Evolutionary conservation across 2,888 invertebrate genomes (phyloP).

Genomic region (Trichogramma evanescens): DNA sequence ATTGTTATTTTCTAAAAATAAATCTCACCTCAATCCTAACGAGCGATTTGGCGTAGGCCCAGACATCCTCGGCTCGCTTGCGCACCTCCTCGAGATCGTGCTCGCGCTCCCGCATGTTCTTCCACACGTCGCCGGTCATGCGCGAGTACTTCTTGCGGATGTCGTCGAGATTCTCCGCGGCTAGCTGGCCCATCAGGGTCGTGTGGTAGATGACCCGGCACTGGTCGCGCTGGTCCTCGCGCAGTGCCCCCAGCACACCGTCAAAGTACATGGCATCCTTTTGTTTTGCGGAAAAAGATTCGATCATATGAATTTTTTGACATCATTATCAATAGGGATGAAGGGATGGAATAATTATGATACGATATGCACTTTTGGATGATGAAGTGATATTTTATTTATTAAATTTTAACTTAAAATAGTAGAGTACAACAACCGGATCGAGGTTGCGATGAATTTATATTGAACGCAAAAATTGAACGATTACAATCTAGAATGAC

Average conservation of each 20-base stretch:
- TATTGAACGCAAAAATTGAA: too few species aligned
- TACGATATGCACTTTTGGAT: too few species aligned
- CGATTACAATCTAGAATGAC: too few species aligned
- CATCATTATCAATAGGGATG: too few species aligned
- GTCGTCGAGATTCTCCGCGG: slow-evolving; percentile 61
- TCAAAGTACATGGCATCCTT: slow-evolving; percentile 63
- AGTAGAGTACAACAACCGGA: too few species aligned
- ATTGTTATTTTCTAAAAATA: not conserved
- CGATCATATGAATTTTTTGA: not conserved
- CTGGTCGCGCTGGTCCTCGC: slow-evolving; percentile 56
- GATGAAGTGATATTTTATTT: too few species aligned
- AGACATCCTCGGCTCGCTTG: slow-evolving; percentile 43
- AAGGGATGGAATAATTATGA: too few species aligned
- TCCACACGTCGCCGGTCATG: slow-evolving; percentile 55
- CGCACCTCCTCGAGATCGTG: slow-evolving; percentile 52
- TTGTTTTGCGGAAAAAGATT: too few species aligned
- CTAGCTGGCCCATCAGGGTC: slow-evolving; percentile 61
- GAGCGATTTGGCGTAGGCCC: slow-evolving; percentile 46
- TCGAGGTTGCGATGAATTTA: too few species aligned
- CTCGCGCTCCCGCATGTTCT: slow-evolving; percentile 58
- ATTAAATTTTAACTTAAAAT: too few species aligned
- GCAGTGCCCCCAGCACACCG: slow-evolving; percentile 54
- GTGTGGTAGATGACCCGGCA: slow-evolving; percentile 58
- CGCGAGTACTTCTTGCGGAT: slow-evolving; percentile 56
- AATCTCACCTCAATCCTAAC: slow-evolving; percentile 46